A percentile compares a stretch with the other conserved stretches of the same genome.
phyloP scores from a whole-genome alignment of 1,140 invertebrate genomes.

The Microvelia longipes region DNA sequence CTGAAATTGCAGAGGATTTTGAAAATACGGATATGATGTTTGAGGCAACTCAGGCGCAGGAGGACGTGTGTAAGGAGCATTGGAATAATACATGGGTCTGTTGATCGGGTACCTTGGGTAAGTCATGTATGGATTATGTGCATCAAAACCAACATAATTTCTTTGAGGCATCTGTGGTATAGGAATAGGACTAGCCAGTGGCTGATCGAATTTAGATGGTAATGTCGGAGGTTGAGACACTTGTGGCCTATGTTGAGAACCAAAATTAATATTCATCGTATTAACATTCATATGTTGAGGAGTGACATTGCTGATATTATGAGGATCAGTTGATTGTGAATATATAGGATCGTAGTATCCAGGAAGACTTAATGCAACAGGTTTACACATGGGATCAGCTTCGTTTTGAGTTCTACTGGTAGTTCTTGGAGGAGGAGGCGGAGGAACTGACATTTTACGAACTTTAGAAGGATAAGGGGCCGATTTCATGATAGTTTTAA shows the following conservation, averaged over 20 bases:
- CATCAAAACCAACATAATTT: not conserved
- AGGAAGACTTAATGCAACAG: not conserved
- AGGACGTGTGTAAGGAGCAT: not conserved
- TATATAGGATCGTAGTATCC: not conserved
- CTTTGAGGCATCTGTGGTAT: not conserved
- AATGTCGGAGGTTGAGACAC: not conserved
- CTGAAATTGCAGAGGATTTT: not conserved
- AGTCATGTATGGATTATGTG: not conserved
- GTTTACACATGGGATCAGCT: not conserved
- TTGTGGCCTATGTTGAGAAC: not conserved
- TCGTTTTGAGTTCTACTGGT: not conserved
- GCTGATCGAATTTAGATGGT: not conserved
- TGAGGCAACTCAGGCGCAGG: not conserved
- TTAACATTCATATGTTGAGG: not conserved
- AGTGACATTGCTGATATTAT: not conserved
- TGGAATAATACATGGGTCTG: not conserved
- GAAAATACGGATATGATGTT: not conserved
- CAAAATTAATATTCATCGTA: not conserved
- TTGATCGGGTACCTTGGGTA: not conserved
- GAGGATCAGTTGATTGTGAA: not conserved
- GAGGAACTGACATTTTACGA: constrained; percentile 5
- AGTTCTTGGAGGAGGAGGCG: constrained; percentile 4
- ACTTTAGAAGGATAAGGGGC: constrained; percentile 12
- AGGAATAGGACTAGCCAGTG: not conserved
- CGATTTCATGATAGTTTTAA: constrained; percentile 10